Evolutionary conservation across 2,888 invertebrate genomes (phyloP), one percentile per base, ranked within the genome.

Genomic region (Chrysolina haemoptera): DNA sequence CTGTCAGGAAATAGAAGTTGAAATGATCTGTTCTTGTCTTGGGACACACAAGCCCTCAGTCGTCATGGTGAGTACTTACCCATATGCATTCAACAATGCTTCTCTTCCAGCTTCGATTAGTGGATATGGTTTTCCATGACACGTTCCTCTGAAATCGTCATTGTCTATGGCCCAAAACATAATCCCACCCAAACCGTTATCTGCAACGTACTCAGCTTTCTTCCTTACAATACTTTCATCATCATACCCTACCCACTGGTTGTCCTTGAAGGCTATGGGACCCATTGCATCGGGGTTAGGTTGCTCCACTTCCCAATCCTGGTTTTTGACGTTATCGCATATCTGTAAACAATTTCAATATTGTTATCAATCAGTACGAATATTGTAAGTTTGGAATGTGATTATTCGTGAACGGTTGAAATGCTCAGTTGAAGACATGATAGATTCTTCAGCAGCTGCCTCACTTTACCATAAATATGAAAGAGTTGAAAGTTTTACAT

Each of bases 151-250:
- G 90, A 97, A 98, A 85, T 98, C 97, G 79, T 98, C 97, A 86
- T 96, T 97, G 88, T 97, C 97, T 81, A 98, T 94, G 0, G 97
- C 95, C 96, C 96, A 96, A 88, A 95, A 95, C 96, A 96, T 96
- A 66, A 96, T 95, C 84, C 97, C 97, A 81, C 97, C 97, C 27
- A 97, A 90, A 68, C 93, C 92, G 79, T 95, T 94, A 75, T 96
- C 93, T 43, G 93, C 94, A 0, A 96, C 97, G 85, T 96, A 97
- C 82, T 93, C 92, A 0, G 95, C 93, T 90, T 98, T 97, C 84
- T 92, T 92, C 83, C 90, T 91, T 0, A 95, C 95, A 63, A 96
- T 96, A 11, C 92, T 92, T 78, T 95, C 92, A 83, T 97, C 97
- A 84, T 97, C 97, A 85, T 96, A 97, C 0, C 97, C 96, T 1